phyloP scores from a whole-genome alignment of 2,113 vertebrate genomes.

The Sander lucioperca region DNA sequence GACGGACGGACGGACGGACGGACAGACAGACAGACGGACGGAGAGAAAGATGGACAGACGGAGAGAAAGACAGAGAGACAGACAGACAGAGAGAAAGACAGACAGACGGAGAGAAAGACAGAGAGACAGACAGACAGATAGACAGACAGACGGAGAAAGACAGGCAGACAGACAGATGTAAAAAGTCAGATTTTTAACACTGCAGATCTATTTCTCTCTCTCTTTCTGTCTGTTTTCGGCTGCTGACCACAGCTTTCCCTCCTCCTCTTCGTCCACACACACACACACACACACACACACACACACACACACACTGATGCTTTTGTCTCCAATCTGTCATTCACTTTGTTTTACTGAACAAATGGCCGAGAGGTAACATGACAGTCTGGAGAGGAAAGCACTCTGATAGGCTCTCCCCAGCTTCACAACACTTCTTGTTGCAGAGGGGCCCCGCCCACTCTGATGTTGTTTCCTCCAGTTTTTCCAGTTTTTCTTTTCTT shows the following conservation, averaged over 20 bases:
- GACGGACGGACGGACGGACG: no score
- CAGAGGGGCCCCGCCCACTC: conserved; percentile 43
- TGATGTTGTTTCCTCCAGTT: conserved; percentile 46
- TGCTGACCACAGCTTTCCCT: conserved; percentile 46
- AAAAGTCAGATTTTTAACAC: no score
- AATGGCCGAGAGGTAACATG: conserved; percentile 56
- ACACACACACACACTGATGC: conserved; percentile 40
- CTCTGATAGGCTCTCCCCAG: conserved; percentile 41
- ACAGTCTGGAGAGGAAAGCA: conserved; percentile 77
- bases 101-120: no score
- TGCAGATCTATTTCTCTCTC: not conserved
- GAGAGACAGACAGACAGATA: no score
- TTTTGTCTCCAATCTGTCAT: conserved; percentile 71
- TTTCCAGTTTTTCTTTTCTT: conserved; percentile 2
- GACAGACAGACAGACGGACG: no score
- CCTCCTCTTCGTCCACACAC: not conserved
- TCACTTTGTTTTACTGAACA: conserved; percentile 46
- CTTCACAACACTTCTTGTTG: conserved; percentile 47
- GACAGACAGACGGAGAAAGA: no score
- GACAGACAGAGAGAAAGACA: no score
- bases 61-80: no score
- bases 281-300: conserved; percentile 6
- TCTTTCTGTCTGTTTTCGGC: conserved; percentile 42
- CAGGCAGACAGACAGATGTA: no score
- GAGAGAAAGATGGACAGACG: no score